Conservation (phyloP, 1,140 invertebrate species). For the Drosophila willistoni region DNA sequence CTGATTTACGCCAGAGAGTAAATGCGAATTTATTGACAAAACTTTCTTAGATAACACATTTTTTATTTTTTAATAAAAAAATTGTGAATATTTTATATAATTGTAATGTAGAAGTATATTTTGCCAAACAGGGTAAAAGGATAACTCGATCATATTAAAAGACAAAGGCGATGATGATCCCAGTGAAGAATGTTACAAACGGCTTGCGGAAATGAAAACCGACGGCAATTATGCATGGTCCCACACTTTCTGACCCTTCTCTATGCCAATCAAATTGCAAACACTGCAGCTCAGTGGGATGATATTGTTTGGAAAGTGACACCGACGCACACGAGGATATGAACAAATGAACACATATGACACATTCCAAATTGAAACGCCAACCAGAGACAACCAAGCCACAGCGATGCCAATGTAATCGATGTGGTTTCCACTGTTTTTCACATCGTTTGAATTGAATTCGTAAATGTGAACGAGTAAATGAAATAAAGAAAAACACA, state of each 20-base stretch:
- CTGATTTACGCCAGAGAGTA: slow-evolving; percentile 24
- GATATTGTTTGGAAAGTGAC: slow-evolving; percentile 64
- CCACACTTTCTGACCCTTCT: slow-evolving; percentile 17
- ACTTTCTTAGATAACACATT: background rate
- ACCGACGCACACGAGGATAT: background rate
- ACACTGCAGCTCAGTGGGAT: slow-evolving; percentile 7
- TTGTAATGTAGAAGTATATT: too few species aligned
- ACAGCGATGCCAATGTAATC: slow-evolving; percentile 31
- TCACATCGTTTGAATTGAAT: slow-evolving; percentile 11
- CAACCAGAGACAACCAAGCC: slow-evolving; percentile 16
- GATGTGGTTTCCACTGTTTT: slow-evolving; percentile 35
- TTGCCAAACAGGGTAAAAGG: too few species aligned
- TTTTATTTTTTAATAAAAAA: background rate
- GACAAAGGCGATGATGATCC: too few species aligned
- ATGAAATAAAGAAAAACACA: background rate
- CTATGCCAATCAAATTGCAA: slow-evolving; percentile 7
- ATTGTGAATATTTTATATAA: too few species aligned
- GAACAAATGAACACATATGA: slow-evolving; percentile 2
- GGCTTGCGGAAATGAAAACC: slow-evolving; percentile 66
- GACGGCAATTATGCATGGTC: slow-evolving; percentile 69
- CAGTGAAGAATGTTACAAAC: background rate
- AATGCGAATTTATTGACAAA: background rate
- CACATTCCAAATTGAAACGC: slow-evolving; percentile 43
- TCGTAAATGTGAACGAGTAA: slow-evolving; percentile 12
- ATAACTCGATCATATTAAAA: too few species aligned